Evolutionary conservation across 2,797 vertebrate species (phyloP).

Genomic region (Rachycentron canadum): DNA sequence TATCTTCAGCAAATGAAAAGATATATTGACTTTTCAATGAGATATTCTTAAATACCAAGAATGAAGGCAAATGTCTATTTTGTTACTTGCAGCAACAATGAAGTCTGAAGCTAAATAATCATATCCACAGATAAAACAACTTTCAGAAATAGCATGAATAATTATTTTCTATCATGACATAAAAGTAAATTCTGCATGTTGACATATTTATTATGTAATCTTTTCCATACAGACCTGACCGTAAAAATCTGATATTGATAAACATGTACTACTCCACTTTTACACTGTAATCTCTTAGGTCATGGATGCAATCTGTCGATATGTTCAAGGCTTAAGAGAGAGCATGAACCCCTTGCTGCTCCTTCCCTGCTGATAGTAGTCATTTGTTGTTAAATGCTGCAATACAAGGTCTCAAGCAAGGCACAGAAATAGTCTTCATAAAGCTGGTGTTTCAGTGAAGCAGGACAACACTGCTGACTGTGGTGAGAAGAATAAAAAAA

Average conservation of each 20-base stretch:
- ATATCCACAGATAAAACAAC: neutral
- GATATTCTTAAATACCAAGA: neutral
- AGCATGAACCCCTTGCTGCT: neutral
- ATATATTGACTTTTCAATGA: neutral
- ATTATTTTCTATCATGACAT: neutral
- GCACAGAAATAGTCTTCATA: conserved; percentile 10
- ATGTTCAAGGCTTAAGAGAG: neutral
- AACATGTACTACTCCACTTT: neutral
- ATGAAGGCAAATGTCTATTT: neutral
- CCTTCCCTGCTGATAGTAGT: conserved; percentile 7
- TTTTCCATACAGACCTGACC: neutral
- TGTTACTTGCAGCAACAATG: neutral
- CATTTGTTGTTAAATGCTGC: conserved; percentile 24
- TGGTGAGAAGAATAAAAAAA: neutral
- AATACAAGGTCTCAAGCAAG: conserved; percentile 2
- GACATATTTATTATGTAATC: neutral
- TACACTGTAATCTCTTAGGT: neutral
- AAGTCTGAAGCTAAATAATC: neutral
- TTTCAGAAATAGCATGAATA: neutral
- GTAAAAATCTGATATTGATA: neutral
- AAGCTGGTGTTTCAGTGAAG: neutral
- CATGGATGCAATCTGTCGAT: neutral
- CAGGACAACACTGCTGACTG: neutral
- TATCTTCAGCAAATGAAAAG: neutral
- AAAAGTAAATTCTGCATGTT: neutral